These are phyloP conservation scores for Thymallus thymallus DNA, from an alignment of 2,113 vertebrate genomes.

Conservation along the genomic window DNA sequence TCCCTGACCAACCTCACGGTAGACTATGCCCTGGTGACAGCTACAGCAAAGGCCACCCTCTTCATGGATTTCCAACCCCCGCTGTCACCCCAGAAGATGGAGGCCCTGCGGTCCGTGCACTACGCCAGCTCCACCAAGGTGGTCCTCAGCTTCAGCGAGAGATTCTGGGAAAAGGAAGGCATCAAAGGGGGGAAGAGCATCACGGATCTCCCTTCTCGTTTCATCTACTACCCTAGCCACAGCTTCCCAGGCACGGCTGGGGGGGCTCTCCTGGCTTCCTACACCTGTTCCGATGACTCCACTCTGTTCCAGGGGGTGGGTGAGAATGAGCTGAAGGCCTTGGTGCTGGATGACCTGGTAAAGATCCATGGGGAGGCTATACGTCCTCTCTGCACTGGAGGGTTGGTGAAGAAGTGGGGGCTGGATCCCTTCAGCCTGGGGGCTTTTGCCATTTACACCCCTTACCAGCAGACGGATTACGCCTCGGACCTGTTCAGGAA, in stretches of 20 bases:
- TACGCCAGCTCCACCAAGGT: slow-evolving; percentile 78
- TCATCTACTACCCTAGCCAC: slow-evolving; percentile 85
- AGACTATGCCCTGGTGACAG: slow-evolving; percentile 72
- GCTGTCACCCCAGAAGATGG: slow-evolving; percentile 68
- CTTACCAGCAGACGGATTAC: slow-evolving; percentile 75
- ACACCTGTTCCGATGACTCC: slow-evolving; percentile 76
- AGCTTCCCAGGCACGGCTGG: slow-evolving; percentile 52
- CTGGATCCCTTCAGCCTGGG: slow-evolving; percentile 75
- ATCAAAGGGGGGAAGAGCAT: slow-evolving; percentile 76
- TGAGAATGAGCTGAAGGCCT: slow-evolving; percentile 53
- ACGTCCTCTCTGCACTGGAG: slow-evolving; percentile 60
- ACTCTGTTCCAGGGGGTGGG: slow-evolving; percentile 72
- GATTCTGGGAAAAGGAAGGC: slow-evolving; percentile 80
- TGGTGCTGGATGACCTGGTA: slow-evolving; percentile 74
- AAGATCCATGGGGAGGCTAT: slow-evolving; percentile 71
- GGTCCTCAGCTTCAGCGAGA: slow-evolving; percentile 71
- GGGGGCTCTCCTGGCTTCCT: slow-evolving; percentile 79
- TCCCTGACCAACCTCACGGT: slow-evolving; percentile 47
- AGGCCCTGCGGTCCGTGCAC: slow-evolving; percentile 76
- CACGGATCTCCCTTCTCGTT: slow-evolving; percentile 78
- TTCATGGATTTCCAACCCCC: slow-evolving; percentile 76
- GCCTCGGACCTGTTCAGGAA: slow-evolving; percentile 61
- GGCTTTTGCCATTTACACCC: slow-evolving; percentile 77
- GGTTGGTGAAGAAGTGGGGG: slow-evolving; percentile 79
- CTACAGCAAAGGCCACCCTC: slow-evolving; percentile 76